A percentile compares a stretch with the other conserved stretches of the same genome.
These are phyloP conservation scores for Fundulus diaphanus DNA, from an alignment of 2,797 vertebrate genomes.

Conservation along the genomic window DNA sequence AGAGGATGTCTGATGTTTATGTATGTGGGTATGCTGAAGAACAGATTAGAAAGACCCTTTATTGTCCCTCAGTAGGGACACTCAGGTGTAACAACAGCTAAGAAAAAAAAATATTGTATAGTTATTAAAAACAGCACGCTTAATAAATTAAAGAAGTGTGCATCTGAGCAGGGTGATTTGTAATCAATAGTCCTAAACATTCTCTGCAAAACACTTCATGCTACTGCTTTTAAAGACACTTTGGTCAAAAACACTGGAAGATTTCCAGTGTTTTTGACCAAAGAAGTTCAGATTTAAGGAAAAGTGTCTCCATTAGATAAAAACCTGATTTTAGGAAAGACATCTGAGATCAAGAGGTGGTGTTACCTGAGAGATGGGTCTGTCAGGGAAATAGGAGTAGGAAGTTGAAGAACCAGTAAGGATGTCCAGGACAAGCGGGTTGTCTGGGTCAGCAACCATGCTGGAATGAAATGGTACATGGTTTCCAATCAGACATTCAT, in stretches of 20 bases:
- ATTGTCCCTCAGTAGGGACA: too few species aligned
- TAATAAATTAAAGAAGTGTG: too few species aligned
- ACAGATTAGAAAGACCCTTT: too few species aligned
- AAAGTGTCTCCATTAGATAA: background rate
- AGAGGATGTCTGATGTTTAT: background rate
- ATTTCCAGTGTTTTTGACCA: background rate
- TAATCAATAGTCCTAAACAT: too few species aligned
- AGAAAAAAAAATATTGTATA: too few species aligned
- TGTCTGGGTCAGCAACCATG: constrained; percentile 98
- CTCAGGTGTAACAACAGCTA: too few species aligned
- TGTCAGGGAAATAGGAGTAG: constrained; percentile 97
- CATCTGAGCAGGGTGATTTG: too few species aligned
- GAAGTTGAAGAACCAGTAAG: constrained; percentile 96
- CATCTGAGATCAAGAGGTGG: background rate
- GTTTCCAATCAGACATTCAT: background rate
- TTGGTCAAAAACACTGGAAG: too few species aligned
- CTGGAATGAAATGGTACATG: constrained; percentile 56
- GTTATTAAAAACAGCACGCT: too few species aligned
- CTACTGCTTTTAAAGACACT: background rate
- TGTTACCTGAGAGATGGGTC: constrained; percentile 92
- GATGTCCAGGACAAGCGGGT: constrained; percentile 95
- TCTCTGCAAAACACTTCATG: background rate
- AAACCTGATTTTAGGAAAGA: background rate
- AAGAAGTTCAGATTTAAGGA: background rate
- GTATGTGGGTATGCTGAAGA: too few species aligned